Percentiles rank a stretch among this genome's conserved stretches.
phyloP scores from a whole-genome alignment of 2,797 vertebrate genomes.

The Furcifer pardalis region DNA sequence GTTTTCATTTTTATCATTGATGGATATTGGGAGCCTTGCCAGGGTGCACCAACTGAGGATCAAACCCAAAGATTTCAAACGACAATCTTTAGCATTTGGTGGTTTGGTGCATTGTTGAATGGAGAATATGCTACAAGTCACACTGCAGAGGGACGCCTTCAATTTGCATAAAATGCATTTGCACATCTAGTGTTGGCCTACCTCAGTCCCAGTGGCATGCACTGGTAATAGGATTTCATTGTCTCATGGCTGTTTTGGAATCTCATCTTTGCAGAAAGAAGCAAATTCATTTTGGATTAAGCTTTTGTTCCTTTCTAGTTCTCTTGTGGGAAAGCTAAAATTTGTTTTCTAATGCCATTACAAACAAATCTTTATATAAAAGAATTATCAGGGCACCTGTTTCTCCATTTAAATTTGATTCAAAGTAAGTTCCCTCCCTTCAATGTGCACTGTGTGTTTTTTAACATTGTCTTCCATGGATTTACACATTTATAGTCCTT shows the following conservation, averaged over 20 bases:
- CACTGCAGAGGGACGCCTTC: not conserved
- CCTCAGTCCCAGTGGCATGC: not conserved
- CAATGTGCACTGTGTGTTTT: not conserved
- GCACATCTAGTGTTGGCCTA: conserved; percentile 5
- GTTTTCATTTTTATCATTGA: not conserved
- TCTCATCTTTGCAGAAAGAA: conserved; percentile 39
- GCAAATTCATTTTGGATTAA: conserved; percentile 34
- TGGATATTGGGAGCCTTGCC: not conserved
- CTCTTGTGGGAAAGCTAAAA: not conserved
- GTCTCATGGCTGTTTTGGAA: not conserved
- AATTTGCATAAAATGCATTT: conserved; percentile 25
- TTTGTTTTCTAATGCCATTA: conserved; percentile 56
- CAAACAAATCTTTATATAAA: conserved; percentile 54
- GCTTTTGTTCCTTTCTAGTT: conserved; percentile 28
- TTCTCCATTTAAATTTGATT: conserved; percentile 44
- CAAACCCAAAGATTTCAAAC: not conserved
- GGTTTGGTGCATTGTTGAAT: conserved; percentile 2
- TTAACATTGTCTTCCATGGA: conserved; percentile 23
- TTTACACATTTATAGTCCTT: conserved; percentile 31
- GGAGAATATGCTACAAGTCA: conserved; percentile 37
- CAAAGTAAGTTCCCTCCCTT: conserved; percentile 9
- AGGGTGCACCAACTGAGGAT: not conserved
- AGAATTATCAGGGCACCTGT: conserved; percentile 45
- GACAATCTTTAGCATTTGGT: not conserved
- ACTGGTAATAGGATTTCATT: conserved; percentile 18